These are phyloP conservation scores for Drosophila mayaguana DNA, from an alignment of 2,888 invertebrate species.

Conservation along the genomic window DNA sequence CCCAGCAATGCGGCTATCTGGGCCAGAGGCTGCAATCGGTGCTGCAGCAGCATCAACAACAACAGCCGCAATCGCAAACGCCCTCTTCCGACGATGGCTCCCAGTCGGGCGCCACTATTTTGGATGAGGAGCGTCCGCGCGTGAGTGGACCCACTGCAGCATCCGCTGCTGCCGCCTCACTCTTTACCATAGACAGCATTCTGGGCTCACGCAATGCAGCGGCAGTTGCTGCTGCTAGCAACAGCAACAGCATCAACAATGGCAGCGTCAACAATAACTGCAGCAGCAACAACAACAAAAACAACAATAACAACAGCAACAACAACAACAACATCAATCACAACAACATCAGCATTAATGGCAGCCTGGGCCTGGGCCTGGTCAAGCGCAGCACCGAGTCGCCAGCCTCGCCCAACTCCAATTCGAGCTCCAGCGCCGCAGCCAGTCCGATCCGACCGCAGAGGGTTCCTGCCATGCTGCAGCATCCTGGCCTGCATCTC, in stretches of 20 bases:
- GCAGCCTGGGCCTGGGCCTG: slow-evolving; percentile 32
- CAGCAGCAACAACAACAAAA: neutral
- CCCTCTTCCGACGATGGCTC: slow-evolving; percentile 83
- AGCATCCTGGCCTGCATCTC: slow-evolving; percentile 87
- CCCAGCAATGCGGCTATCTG: slow-evolving; percentile 84
- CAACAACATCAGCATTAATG: slow-evolving; percentile 36
- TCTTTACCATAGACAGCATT: slow-evolving; percentile 95
- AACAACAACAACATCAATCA: slow-evolving; percentile 42
- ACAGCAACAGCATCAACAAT: slow-evolving; percentile 32
- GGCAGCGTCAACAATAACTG: slow-evolving; percentile 31
- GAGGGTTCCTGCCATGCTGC: slow-evolving; percentile 85
- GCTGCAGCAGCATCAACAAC: slow-evolving; percentile 72
- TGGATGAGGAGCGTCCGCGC: slow-evolving; percentile 79
- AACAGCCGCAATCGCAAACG: slow-evolving; percentile 78
- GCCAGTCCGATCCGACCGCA: slow-evolving; percentile 85
- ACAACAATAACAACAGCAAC: slow-evolving; percentile 31
- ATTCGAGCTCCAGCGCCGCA: slow-evolving; percentile 86
- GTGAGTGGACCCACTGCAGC: slow-evolving; percentile 81
- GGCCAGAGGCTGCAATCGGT: slow-evolving; percentile 85
- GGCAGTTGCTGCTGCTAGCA: slow-evolving; percentile 47
- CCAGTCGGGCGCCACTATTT: slow-evolving; percentile 80
- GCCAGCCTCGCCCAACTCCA: slow-evolving; percentile 85
- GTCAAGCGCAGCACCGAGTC: slow-evolving; percentile 82
- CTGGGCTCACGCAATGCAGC: slow-evolving; percentile 87
- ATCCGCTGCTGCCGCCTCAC: slow-evolving; percentile 86